A percentile compares a stretch with the other conserved stretches of the same genome.
Conservation (phyloP, 2,888 invertebrate species). For the Imbricaverruca yamaguchii region DNA sequence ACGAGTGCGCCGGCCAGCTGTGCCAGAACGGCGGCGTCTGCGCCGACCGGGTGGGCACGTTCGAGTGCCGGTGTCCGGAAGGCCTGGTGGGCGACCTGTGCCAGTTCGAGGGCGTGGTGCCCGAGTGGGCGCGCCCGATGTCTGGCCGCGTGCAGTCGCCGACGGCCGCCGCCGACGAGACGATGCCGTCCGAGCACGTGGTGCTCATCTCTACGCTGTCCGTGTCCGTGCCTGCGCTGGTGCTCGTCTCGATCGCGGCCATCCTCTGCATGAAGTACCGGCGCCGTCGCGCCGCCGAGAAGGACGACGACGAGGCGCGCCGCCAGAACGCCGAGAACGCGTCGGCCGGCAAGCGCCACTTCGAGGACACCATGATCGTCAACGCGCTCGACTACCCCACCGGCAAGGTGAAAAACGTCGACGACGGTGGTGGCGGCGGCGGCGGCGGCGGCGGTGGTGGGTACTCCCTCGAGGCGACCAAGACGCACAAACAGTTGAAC, state of each 20-base stretch:
- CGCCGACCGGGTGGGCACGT: conserved; percentile 70
- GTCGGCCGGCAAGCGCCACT: conserved; percentile 43
- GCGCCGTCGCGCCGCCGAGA: conserved; percentile 65
- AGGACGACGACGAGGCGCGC: conserved; percentile 79
- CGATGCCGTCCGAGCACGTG: conserved; percentile 63
- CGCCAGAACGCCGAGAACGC: conserved; percentile 90
- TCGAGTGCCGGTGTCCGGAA: conserved; percentile 69
- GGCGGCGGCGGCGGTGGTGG: no score
- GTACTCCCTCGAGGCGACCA: background rate
- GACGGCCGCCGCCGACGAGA: conserved; percentile 28
- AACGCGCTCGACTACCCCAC: conserved; percentile 36
- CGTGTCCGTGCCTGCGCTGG: conserved; percentile 70
- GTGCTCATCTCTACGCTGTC: conserved; percentile 79
- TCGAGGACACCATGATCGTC: conserved; percentile 37
- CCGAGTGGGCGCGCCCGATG: conserved; percentile 37
- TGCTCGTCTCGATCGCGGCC: conserved; percentile 65
- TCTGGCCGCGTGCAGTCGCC: conserved; percentile 16
- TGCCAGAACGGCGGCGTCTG: conserved; percentile 81
- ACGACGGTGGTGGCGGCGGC: background rate
- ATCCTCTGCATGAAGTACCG: conserved; percentile 74
- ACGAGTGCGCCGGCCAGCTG: conserved; percentile 72
- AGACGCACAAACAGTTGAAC: conserved; percentile 20
- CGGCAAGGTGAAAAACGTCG: conserved; percentile 34
- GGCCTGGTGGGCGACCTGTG: conserved; percentile 75
- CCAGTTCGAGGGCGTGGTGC: conserved; percentile 43